Evolutionary conservation across 1,140 invertebrate species (phyloP).

Genomic region (Aethina tumida): DNA sequence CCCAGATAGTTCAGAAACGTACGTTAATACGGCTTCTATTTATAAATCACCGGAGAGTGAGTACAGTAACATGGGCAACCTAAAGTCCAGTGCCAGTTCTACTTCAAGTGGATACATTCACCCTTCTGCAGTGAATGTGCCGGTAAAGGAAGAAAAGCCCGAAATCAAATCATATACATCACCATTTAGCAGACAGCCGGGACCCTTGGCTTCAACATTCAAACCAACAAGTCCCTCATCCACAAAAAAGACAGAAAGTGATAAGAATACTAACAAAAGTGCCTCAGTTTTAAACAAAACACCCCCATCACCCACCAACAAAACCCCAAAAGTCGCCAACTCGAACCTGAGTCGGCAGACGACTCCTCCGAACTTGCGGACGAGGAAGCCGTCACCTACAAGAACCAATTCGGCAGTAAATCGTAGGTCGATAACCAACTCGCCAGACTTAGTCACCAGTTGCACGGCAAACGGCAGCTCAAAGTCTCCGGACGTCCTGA

Average conservation of each 20-base stretch:
- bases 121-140: slow-evolving; percentile 55
- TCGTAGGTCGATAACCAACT: slow-evolving; percentile 39
- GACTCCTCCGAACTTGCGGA: slow-evolving; percentile 40
- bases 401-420: slow-evolving; percentile 28
- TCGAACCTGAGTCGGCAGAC: slow-evolving; percentile 37
- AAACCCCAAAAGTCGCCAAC: slow-evolving; percentile 37
- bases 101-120: slow-evolving; percentile 63
- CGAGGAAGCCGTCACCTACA: slow-evolving; percentile 31
- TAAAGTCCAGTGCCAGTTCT: slow-evolving; percentile 46
- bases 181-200: slow-evolving; percentile 26
- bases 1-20: slow-evolving; percentile 35
- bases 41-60: slow-evolving; percentile 49
- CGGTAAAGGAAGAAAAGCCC: slow-evolving; percentile 27
- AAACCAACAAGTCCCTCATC: slow-evolving; percentile 10
- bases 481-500: slow-evolving; percentile 52
- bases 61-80: slow-evolving; percentile 45
- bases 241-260: slow-evolving; percentile 10
- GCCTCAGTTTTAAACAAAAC: slow-evolving; percentile 27
- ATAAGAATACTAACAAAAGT: slow-evolving; percentile 8
- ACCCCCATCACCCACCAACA: slow-evolving; percentile 34
- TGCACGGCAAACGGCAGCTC: slow-evolving; percentile 42
- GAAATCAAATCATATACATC: slow-evolving; percentile 32
- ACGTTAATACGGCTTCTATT: slow-evolving; percentile 42
- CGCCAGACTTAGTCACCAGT: slow-evolving; percentile 61
- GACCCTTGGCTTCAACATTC: slow-evolving; percentile 30